Conservation (phyloP, 2,888 invertebrate species). For the Andricus curvator region DNA sequence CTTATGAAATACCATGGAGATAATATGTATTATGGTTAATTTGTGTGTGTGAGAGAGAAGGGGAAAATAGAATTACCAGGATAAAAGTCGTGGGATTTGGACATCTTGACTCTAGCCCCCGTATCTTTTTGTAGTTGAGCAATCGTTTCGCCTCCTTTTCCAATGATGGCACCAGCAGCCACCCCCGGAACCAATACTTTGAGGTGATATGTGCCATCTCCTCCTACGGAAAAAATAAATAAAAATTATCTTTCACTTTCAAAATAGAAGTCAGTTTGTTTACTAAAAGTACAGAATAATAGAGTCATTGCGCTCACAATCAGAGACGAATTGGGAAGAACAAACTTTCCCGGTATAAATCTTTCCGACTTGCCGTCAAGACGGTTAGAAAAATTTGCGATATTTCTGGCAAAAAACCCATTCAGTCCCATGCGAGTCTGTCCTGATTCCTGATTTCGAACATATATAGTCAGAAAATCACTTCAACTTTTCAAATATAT, state of each 20-base stretch:
- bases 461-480: too few species aligned
- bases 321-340: too few species aligned
- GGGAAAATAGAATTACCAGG: conserved; percentile 85
- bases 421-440: too few species aligned
- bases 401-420: too few species aligned
- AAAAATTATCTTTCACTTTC: background rate
- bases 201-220: conserved; percentile 95
- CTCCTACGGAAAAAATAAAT: conserved; percentile 79
- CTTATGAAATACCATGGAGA: conserved; percentile 10
- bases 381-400: too few species aligned
- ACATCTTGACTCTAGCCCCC: conserved; percentile 99
- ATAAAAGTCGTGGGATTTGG: conserved; percentile 99
- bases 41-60: background rate
- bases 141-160: conserved; percentile 99
- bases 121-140: conserved; percentile 98
- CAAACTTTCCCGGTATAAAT: too few species aligned
- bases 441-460: too few species aligned
- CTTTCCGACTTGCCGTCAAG: too few species aligned
- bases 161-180: conserved; percentile 99
- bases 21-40: background rate
- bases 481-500: too few species aligned
- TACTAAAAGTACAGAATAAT: too few species aligned
- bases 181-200: conserved; percentile 97
- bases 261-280: too few species aligned
- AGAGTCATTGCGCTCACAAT: too few species aligned